phyloP scores from a whole-genome alignment of 2,113 vertebrate species.

The Cavia aperea region DNA sequence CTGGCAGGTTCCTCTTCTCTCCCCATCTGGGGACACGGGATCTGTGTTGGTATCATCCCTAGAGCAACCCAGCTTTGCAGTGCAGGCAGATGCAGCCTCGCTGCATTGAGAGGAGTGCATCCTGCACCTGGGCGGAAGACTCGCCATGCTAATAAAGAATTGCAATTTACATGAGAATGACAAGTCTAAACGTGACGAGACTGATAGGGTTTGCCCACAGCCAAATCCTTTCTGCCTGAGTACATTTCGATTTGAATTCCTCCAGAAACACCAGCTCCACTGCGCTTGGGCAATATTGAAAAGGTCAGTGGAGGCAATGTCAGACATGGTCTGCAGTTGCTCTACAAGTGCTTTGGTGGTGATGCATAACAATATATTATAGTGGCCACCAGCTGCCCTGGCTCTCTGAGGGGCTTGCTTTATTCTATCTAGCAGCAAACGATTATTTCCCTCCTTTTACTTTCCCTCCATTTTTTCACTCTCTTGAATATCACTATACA shows the following conservation, averaged over 20 bases:
- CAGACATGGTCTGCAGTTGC: constrained; percentile 73
- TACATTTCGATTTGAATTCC: constrained; percentile 76
- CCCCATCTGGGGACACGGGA: background rate
- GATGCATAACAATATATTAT: constrained; percentile 63
- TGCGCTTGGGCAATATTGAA: constrained; percentile 70
- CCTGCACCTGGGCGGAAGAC: constrained; percentile 14
- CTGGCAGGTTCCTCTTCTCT: background rate
- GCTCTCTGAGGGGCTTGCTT: constrained; percentile 12
- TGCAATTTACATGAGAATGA: constrained; percentile 75
- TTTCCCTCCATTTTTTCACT: background rate
- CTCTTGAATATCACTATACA: constrained; percentile 30
- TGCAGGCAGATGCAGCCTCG: fast-evolving
- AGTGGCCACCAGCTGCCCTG: constrained; percentile 57
- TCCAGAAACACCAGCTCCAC: constrained; percentile 71
- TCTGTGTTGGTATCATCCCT: fast-evolving
- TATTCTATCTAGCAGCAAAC: constrained; percentile 47
- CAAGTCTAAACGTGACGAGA: constrained; percentile 56
- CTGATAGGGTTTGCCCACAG: constrained; percentile 68
- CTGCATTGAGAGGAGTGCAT: background rate
- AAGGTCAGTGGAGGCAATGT: constrained; percentile 78
- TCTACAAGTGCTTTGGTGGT: constrained; percentile 64
- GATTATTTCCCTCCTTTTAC: background rate
- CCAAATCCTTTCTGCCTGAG: constrained; percentile 75
- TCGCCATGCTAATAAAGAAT: constrained; percentile 67
- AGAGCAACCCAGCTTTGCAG: fast-evolving